phyloP scores from a whole-genome alignment of 2,113 vertebrate genomes.

The Dascyllus trimaculatus region DNA sequence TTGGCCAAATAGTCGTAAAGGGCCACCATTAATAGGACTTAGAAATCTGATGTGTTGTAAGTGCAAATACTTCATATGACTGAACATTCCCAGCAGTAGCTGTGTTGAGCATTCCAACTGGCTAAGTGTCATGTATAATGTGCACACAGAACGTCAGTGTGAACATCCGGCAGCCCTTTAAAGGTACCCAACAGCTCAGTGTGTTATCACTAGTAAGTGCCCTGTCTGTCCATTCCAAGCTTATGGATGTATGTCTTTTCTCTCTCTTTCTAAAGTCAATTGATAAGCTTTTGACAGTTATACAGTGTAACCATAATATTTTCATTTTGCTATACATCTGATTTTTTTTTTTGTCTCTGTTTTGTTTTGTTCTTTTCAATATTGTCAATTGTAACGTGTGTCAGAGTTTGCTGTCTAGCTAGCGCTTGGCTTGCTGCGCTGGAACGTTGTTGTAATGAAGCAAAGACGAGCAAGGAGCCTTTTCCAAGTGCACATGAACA shows the following conservation, averaged over 20 bases:
- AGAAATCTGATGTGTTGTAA: conserved; percentile 6
- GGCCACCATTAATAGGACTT: neutral
- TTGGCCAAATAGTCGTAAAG: neutral
- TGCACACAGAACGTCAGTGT: neutral
- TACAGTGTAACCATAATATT: conserved; percentile 67
- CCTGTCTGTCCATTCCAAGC: conserved; percentile 58
- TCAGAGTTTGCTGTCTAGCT: conserved; percentile 63
- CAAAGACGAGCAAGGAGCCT: conserved; percentile 48
- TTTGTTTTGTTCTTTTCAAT: conserved; percentile 48
- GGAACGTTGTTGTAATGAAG: conserved; percentile 41
- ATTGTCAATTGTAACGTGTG: conserved; percentile 58
- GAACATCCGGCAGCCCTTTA: neutral
- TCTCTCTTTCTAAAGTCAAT: conserved; percentile 66
- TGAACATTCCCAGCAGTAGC: conserved; percentile 67
- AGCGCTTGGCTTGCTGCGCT: conserved; percentile 60
- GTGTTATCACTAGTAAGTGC: conserved; percentile 13
- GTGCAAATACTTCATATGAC: conserved; percentile 40
- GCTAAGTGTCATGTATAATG: neutral
- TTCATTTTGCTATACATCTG: conserved; percentile 53
- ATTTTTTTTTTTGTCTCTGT: conserved; percentile 26
- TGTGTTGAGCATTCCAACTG: conserved; percentile 58
- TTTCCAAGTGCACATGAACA: conserved; percentile 22
- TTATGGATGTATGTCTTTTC: conserved; percentile 68
- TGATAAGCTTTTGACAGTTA: conserved; percentile 77
- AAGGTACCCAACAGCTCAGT: conserved; percentile 24